Percentiles rank a stretch among this genome's conserved stretches.
Conservation (phyloP, 2,797 vertebrate species). For the Trematomus bernacchii region DNA sequence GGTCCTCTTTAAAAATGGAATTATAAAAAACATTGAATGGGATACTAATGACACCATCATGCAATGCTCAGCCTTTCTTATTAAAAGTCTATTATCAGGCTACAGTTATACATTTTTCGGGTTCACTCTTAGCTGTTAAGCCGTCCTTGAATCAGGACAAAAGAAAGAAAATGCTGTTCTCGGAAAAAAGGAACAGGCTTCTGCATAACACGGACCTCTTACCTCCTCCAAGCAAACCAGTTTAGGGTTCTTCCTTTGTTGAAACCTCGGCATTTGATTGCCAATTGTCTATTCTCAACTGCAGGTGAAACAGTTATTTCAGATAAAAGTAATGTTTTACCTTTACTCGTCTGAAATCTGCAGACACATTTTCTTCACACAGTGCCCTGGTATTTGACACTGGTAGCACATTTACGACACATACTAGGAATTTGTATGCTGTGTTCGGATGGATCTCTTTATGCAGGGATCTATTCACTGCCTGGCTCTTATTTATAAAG, state of each 20-base stretch:
- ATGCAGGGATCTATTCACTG: constrained; percentile 44
- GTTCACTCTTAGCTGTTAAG: background rate
- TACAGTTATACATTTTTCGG: background rate
- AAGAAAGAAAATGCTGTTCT: constrained; percentile 12
- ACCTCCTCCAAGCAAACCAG: constrained; percentile 1
- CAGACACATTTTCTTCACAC: constrained; percentile 2
- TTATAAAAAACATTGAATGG: too few relatives aligned
- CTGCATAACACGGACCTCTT: background rate
- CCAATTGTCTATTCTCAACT: background rate
- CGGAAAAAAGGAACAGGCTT: background rate
- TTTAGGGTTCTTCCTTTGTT: background rate
- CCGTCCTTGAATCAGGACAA: constrained; percentile 8
- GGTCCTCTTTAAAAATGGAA: too few relatives aligned
- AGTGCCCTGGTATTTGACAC: background rate
- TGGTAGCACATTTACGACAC: constrained; percentile 25
- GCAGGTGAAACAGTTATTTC: background rate
- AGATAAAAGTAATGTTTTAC: background rate
- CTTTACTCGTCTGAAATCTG: constrained; percentile 3
- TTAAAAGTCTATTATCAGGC: background rate
- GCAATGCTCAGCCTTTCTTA: too few relatives aligned
- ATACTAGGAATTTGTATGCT: constrained; percentile 42
- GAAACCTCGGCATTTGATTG: background rate
- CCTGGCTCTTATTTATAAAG: constrained; percentile 53
- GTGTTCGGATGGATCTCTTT: constrained; percentile 44
- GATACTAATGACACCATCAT: too few relatives aligned